Evolutionary conservation across 2,888 invertebrate species (phyloP).

Genomic region (Notocelia uddmanniana): DNA sequence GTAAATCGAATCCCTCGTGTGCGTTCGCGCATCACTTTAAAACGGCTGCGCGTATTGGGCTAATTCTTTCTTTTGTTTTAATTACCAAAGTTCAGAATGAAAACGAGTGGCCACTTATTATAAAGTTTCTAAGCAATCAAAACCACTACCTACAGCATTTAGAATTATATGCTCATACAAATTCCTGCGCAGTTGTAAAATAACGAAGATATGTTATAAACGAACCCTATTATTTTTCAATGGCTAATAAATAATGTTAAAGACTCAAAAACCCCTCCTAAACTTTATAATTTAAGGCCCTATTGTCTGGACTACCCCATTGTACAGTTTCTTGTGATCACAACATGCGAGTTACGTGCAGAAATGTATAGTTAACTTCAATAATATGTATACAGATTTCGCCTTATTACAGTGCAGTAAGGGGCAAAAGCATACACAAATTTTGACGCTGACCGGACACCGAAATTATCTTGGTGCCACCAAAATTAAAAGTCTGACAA

Average conservation of each 20-base stretch:
- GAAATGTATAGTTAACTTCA: not conserved
- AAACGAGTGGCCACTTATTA: too few species aligned
- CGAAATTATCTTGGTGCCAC: not conserved
- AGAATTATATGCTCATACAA: not conserved
- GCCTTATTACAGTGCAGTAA: not conserved
- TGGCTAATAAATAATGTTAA: conserved; percentile 20
- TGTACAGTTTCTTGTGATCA: conserved; percentile 42
- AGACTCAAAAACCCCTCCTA: conserved; percentile 25
- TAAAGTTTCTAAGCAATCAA: too few species aligned
- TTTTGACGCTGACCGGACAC: not conserved
- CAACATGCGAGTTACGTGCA: conserved; percentile 24
- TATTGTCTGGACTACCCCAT: conserved; percentile 33
- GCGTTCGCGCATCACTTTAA: too few species aligned
- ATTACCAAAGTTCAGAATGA: too few species aligned
- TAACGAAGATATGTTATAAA: not conserved
- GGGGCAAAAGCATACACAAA: not conserved
- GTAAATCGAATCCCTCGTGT: too few species aligned
- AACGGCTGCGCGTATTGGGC: too few species aligned
- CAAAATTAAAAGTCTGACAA: not conserved
- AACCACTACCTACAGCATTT: not conserved
- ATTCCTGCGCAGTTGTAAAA: not conserved
- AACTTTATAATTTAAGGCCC: conserved; percentile 38
- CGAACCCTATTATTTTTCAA: conserved; percentile 16
- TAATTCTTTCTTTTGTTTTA: too few species aligned
- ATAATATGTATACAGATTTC: not conserved